phyloP scores from a whole-genome alignment of 2,113 vertebrate genomes.

The Hoplias malabaricus region DNA sequence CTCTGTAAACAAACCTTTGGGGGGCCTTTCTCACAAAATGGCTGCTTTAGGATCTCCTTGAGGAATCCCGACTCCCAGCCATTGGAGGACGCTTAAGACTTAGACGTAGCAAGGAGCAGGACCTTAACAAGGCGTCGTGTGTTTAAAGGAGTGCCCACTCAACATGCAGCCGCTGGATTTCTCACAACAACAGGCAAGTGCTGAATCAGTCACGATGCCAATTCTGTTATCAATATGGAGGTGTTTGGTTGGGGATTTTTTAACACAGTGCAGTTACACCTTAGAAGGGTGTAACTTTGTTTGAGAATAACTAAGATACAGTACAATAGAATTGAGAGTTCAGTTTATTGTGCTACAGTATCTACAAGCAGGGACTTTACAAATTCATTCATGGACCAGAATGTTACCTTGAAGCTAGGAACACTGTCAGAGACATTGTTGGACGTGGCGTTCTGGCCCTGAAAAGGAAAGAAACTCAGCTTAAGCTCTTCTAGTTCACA shows the following conservation, averaged over 20 bases:
- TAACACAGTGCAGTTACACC: too few relatives aligned
- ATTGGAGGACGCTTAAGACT: background rate
- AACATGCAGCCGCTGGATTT: slow-evolving; percentile 64
- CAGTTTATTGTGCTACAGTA: too few relatives aligned
- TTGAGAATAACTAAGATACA: too few relatives aligned
- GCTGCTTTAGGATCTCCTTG: background rate
- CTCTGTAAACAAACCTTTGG: background rate
- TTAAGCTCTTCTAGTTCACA: background rate
- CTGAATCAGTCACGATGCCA: background rate
- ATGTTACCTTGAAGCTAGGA: slow-evolving; percentile 64
- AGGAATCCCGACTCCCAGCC: background rate
- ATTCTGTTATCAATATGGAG: background rate
- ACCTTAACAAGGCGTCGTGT: background rate
- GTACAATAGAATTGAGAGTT: too few relatives aligned
- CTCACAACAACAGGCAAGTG: slow-evolving; percentile 64
- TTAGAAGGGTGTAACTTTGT: too few relatives aligned
- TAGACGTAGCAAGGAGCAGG: background rate
- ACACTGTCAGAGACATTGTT: slow-evolving; percentile 41
- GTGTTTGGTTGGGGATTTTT: too few relatives aligned
- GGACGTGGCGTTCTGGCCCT: background rate
- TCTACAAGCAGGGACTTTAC: background rate
- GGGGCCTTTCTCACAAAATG: background rate
- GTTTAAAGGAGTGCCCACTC: too few relatives aligned
- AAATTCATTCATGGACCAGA: background rate
- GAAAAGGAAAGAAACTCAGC: background rate